A percentile compares a stretch with the other conserved stretches of the same genome.
phyloP scores from a whole-genome alignment of 2,888 invertebrate genomes.

The Bedellia somnulentella region DNA sequence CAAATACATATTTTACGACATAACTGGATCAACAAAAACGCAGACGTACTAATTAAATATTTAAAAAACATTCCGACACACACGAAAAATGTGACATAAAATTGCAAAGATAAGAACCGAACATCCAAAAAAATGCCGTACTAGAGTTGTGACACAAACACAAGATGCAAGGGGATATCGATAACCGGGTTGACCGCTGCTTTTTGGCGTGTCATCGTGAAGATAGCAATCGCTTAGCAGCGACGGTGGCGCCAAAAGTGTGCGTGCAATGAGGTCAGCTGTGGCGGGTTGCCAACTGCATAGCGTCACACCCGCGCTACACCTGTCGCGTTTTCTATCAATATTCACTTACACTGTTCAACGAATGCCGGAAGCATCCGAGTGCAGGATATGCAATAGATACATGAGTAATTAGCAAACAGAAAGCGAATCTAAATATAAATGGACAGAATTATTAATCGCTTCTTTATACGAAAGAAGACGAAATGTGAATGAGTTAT shows the following conservation, averaged over 20 bases:
- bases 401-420: too few species aligned
- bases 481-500: too few species aligned
- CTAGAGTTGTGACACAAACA: conserved; percentile 13
- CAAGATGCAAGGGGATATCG: conserved; percentile 26
- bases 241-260: conserved; percentile 49
- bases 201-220: conserved; percentile 44
- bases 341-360: neutral
- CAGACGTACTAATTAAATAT: too few species aligned
- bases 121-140: too few species aligned
- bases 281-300: conserved; percentile 50
- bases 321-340: conserved; percentile 13
- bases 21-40: too few species aligned
- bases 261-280: conserved; percentile 43
- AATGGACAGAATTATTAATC: too few species aligned
- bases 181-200: conserved; percentile 12
- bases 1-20: too few species aligned
- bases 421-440: neutral
- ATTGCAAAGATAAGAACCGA: too few species aligned
- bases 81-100: too few species aligned
- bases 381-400: neutral
- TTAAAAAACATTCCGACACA: too few species aligned
- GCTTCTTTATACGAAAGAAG: too few species aligned
- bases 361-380: neutral
- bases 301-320: conserved; percentile 17
- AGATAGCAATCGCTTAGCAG: conserved; percentile 32